A percentile compares a stretch with the other conserved stretches of the same genome.
phyloP scores from a whole-genome alignment of 2,888 invertebrate genomes.

The Adelphocoris suturalis region DNA sequence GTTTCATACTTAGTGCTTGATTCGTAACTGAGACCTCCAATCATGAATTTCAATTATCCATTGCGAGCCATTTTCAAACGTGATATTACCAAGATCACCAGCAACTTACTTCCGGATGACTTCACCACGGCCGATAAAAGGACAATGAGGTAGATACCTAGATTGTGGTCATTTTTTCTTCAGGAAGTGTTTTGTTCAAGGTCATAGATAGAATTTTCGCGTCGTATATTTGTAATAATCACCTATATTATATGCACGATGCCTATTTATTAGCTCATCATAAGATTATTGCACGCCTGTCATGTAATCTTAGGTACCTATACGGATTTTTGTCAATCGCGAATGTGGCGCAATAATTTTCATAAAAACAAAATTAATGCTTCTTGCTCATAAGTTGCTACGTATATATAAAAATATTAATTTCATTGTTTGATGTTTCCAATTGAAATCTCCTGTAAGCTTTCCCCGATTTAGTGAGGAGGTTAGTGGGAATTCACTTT shows the following conservation, averaged over 20 bases:
- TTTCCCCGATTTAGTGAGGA: not conserved
- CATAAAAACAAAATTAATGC: not conserved
- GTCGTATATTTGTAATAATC: no score
- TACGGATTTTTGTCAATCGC: not conserved
- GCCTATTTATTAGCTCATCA: not conserved
- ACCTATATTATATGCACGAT: not conserved
- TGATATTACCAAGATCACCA: slow-evolving; percentile 75
- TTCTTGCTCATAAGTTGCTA: no score
- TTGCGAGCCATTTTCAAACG: slow-evolving; percentile 74
- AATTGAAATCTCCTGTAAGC: no score
- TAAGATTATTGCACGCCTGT: not conserved
- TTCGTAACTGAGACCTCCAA: not conserved
- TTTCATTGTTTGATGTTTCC: no score
- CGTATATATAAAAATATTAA: no score
- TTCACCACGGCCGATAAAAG: slow-evolving; percentile 68
- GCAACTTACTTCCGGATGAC: slow-evolving; percentile 74
- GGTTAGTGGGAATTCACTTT: not conserved
- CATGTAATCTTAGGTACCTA: no score
- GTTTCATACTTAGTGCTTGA: not conserved
- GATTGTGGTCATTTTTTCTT: no score
- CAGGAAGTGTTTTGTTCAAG: no score
- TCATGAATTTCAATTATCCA: slow-evolving; percentile 76
- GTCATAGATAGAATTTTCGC: no score
- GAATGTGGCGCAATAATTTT: not conserved
- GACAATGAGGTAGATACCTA: slow-evolving; percentile 30